Conservation (phyloP, 2,113 vertebrate genomes). For the Chaenocephalus aceratus region DNA sequence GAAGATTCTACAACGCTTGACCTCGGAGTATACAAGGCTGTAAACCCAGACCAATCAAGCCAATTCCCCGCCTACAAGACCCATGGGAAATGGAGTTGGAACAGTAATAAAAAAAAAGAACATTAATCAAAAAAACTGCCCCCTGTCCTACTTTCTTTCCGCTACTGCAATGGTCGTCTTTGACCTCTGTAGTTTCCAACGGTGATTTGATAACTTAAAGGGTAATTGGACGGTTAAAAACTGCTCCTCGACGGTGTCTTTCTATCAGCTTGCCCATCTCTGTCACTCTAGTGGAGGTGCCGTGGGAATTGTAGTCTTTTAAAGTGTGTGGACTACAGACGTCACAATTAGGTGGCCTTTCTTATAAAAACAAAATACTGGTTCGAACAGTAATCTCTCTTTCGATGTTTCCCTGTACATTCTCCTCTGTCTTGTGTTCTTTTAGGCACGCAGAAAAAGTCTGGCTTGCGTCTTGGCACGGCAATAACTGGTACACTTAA, state of each 20-base stretch:
- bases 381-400: too few species aligned
- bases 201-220: not conserved
- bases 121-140: too few species aligned
- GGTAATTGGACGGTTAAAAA: too few species aligned
- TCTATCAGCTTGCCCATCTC: too few species aligned
- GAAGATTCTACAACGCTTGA: constrained; percentile 14
- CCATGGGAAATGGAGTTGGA: constrained; percentile 53
- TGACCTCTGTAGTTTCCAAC: not conserved
- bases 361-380: too few species aligned
- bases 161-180: not conserved
- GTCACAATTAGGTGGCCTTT: too few species aligned
- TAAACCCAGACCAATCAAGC: constrained; percentile 56
- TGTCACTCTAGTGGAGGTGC: too few species aligned
- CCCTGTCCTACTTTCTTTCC: too few species aligned
- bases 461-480: not conserved
- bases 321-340: too few species aligned
- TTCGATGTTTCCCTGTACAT: too few species aligned
- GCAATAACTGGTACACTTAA: not conserved
- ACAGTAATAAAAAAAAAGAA: constrained; percentile 17
- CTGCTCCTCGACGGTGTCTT: too few species aligned
- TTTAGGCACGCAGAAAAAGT: not conserved
- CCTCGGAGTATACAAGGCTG: constrained; percentile 39
- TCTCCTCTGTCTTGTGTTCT: not conserved
- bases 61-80: constrained; percentile 34
- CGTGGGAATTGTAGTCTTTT: too few species aligned